Evolutionary conservation across 2,797 vertebrate species (phyloP).

Genomic region (Adrianichthys oophorus): DNA sequence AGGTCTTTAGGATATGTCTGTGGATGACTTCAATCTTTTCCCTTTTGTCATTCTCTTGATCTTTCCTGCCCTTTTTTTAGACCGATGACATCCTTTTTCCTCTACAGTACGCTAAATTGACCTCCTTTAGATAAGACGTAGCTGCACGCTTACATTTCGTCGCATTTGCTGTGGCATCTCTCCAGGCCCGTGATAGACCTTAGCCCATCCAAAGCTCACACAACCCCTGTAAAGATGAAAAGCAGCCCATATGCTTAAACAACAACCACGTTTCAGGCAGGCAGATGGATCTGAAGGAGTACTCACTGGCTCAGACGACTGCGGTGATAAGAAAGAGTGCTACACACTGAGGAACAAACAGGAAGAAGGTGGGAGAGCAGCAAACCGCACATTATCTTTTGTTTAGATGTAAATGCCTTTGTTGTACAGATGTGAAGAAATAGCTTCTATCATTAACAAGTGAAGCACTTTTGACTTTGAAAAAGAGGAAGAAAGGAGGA

Average conservation of each 20-base stretch:
- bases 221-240: slow-evolving; percentile 57
- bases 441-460: slow-evolving; percentile 72
- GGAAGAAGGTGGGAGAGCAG: slow-evolving; percentile 63
- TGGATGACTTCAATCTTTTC: slow-evolving; percentile 23
- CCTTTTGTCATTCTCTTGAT: slow-evolving; percentile 11
- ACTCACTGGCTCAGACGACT: slow-evolving; percentile 45
- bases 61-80: slow-evolving; percentile 22
- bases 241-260: slow-evolving; percentile 48
- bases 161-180: slow-evolving; percentile 36
- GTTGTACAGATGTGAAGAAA: slow-evolving; percentile 73
- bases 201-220: slow-evolving; percentile 30
- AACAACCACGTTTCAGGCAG: slow-evolving; percentile 52
- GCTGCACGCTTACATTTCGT: slow-evolving; percentile 43
- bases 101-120: slow-evolving; percentile 48
- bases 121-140: slow-evolving; percentile 46
- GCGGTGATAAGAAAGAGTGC: slow-evolving; percentile 59
- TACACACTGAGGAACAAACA: slow-evolving; percentile 60
- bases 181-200: slow-evolving; percentile 50
- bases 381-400: slow-evolving; percentile 72
- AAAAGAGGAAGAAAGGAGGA: slow-evolving; percentile 61
- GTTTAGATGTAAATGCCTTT: slow-evolving; percentile 76
- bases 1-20: background rate
- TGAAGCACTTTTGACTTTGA: slow-evolving; percentile 81
- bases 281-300: slow-evolving; percentile 59
- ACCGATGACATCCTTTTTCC: slow-evolving; percentile 32